phyloP scores from a whole-genome alignment of 1,140 invertebrate species.

The Euura saliciscinereae region DNA sequence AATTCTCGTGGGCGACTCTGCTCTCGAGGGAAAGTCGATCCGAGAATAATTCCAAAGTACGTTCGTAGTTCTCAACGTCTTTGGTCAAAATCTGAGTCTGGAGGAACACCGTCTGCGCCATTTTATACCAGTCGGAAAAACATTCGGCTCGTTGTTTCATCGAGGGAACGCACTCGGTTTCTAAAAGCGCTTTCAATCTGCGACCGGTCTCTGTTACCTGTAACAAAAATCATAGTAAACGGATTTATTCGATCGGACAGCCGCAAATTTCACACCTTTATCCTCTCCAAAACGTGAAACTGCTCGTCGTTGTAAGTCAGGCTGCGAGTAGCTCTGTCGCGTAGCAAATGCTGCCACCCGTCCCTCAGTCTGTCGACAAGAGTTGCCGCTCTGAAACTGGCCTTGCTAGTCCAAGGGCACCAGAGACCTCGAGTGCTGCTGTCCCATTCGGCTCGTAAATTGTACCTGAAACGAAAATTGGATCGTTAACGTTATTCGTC shows the following conservation, averaged over 20 bases:
- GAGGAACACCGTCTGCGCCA: conserved; percentile 78
- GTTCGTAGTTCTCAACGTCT: conserved; percentile 68
- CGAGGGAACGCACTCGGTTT: conserved; percentile 69
- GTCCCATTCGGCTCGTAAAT: conserved; percentile 74
- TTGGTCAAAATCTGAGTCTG: conserved; percentile 78
- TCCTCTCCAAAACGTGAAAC: conserved; percentile 88
- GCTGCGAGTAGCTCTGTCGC: conserved; percentile 82
- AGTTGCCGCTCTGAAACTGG: conserved; percentile 74
- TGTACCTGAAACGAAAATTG: conserved; percentile 37
- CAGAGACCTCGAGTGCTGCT: conserved; percentile 69
- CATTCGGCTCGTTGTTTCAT: conserved; percentile 73
- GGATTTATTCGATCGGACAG: conserved; percentile 23
- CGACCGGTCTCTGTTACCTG: conserved; percentile 71
- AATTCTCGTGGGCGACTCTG: conserved; percentile 46
- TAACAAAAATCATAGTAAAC: conserved; percentile 26
- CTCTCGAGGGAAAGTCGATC: conserved; percentile 51
- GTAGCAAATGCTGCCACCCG: conserved; percentile 89
- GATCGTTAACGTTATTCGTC: too few relatives aligned
- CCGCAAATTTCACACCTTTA: conserved; percentile 56
- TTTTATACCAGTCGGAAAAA: conserved; percentile 84
- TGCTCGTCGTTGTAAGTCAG: conserved; percentile 93
- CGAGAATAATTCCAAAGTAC: conserved; percentile 44
- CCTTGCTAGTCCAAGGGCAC: conserved; percentile 70
- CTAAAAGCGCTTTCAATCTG: conserved; percentile 68
- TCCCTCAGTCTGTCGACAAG: conserved; percentile 81